Evolutionary conservation across 2,113 vertebrate genomes (phyloP), one percentile per base, ranked within the genome.

Genomic region (Carassius gibelio): DNA sequence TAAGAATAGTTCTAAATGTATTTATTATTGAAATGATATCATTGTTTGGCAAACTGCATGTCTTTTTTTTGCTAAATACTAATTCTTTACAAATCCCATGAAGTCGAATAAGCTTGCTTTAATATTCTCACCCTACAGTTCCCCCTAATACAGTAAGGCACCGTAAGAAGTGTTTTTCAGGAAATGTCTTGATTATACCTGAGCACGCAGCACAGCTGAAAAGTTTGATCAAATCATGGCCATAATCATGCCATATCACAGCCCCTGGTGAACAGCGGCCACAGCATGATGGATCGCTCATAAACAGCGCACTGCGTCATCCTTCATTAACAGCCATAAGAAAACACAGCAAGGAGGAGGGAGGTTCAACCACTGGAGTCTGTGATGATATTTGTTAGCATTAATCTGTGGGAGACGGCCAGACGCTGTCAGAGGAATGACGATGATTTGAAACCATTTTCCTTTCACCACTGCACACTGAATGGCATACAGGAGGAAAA

Each of bases 201-300:
- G 14, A 42, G 26, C 71, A 72, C 19, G 23, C 36, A 45, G 36
- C 77, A 42, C 75, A 68, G 34, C 38, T 71, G 90, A 88, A 80
- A 62, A 86, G 84, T 48, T 81, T 61, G 57, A 84, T 83, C 81
- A 78, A 76, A 57, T 48, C 59, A 26, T 76, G 71, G 72, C 64
- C 78, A 81, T 59, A 74, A 38, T 68, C 83, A 64, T n/a, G 50
- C 55, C 74, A 66, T 80, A 75, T 82, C 86, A 80, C 30, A 34
- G 78, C 64, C 26, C 86, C 55, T 50, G 76, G 78, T 83, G 77
- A 62, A 78, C 62, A 72, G 81, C 13, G 72, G 61, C 42, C 64
- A 71, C 72, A 17, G 13, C 64, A 52, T 88, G 88, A 90, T 87
- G 86, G 86, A 91, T 88, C 45, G 38, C 81, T 89, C 38, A 84